Percentiles rank a stretch among this genome's conserved stretches.
Evolutionary conservation across 2,113 vertebrate species (phyloP).

Genomic region (Gymnocephalus cernua): DNA sequence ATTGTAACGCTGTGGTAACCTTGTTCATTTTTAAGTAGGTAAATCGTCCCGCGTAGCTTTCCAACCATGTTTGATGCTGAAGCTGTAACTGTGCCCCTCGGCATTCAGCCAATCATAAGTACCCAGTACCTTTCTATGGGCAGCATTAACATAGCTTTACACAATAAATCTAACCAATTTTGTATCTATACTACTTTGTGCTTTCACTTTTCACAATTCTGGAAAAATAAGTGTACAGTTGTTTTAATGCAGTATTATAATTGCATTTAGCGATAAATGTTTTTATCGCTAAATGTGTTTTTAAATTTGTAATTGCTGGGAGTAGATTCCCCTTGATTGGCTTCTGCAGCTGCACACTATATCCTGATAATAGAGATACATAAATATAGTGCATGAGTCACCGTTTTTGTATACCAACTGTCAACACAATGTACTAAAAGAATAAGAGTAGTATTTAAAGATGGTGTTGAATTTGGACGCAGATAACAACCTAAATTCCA

Average conservation of each 20-base stretch:
- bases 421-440: not conserved
- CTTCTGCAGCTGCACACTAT: conserved; percentile 9
- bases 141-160: not conserved
- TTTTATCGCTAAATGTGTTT: not conserved
- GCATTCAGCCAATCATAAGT: not conserved
- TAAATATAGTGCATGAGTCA: conserved; percentile 2
- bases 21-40: conserved; percentile 22
- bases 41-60: conserved; percentile 13
- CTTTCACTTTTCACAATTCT: not conserved
- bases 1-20: conserved; percentile 5
- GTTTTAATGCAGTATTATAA: not conserved
- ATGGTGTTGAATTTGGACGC: not conserved
- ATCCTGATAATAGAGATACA: not conserved
- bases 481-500: conserved; percentile 12
- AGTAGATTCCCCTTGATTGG: conserved; percentile 8
- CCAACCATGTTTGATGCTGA: conserved; percentile 8
- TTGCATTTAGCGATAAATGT: too few relatives aligned
- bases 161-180: not conserved
- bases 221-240: not conserved
- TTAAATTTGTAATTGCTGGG: not conserved
- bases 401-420: not conserved
- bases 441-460: conserved; percentile 15
- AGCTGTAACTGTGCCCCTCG: not conserved
- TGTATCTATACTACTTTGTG: not conserved
- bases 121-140: not conserved